Base-by-base conservation (phyloP, 2,113 vertebrate species). In the Halcyon senegalensis region DNA sequence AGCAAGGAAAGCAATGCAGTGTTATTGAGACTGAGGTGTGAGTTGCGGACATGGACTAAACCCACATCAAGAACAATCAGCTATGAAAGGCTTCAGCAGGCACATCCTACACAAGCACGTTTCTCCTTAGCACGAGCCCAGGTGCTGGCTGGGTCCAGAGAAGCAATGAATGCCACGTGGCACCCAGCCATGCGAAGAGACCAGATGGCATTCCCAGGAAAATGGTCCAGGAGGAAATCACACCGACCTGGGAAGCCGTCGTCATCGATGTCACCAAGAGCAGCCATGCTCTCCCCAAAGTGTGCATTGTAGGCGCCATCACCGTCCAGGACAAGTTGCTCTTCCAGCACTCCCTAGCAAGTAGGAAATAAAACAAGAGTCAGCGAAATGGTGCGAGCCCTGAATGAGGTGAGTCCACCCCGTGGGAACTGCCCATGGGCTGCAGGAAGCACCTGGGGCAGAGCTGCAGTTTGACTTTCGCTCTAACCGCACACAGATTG, bases 171-270 rank as follows among this genome's bases (percentile, higher is more conserved):
- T 33, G 16, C 12, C 50, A 50, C 2, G 0, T 0, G 3, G 28
- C 31, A 19, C 18, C 18, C 37, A 31, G 41, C 21, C 50, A 62
- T 5, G 37, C 2, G 9, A 63, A 7, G 16, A 73, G 24, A 62
- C 23, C 4, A 11, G n/a, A 10, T 44, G 35, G 51, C 41, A 41
- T 28, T 55, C 41, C 21, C 1, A 21, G 21, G 35, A 74, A 63
- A 72, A 53, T 0, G 1, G 8, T 19, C 66, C 18, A 24, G 67
- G 43, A 90, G 46, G 37, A 60, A 87, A 79, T 30, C 2, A 2
- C 60, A 97, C 98, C 85, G 21, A 99, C 99, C 99, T 98, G 98
- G 98, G 92, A 99, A 99, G 33, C 99, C 99, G 11, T 99, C 99
- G 0, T 99, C 99, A 43, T 99, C 99, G 1, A 99, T 98, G 96